Base-by-base conservation (phyloP, 1,140 invertebrate species). In the Odontomachus brunneus region DNA sequence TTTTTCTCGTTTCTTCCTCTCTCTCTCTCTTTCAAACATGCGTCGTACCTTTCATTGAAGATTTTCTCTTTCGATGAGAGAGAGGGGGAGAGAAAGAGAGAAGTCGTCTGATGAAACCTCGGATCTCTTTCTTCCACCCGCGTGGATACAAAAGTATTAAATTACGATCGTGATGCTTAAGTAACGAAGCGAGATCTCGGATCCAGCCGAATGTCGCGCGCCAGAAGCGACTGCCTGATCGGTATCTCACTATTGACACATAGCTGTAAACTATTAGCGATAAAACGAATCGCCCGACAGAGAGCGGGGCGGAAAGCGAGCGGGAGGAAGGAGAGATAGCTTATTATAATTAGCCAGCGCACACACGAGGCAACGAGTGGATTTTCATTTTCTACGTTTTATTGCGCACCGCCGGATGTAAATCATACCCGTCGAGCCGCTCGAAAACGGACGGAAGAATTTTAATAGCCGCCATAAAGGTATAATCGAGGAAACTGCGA, bases 161-260 rank as follows among this genome's bases (percentile, higher is more conserved):
- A 75, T 75, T 22, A 48, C n/a, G 12, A 63, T 48, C 57, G 38
- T 74, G 48, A 73, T 24, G 15, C 22, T 73, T 73, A 59, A 73
- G 14, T 53, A 69, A 69, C 19, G 29, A 24, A 59, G 51, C 17
- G 14, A 72, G 29, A 33, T 59, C 57, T 59, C 29, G 24, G 17
- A 11, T 38, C 15, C 29, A 51, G 66, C n/a, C 24, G 26, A 59
- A 44, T 1, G 19, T 44, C 33, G 71, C 19, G 59, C 15, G 33
- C 15, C 53, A 73, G 29, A 26, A 57, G 22, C 15, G 22, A 71
- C 51, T 33, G 11, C 60, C 15, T 44, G 69, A 73, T 73, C 38
- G 38, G 15, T 59, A 73, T 59, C 19, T 72, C 51, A 15, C 19
- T 57, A 72, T 59, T 24, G 29, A 73, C 59, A 73, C 19, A 24